Evolutionary conservation across 2,113 vertebrate genomes (phyloP), one percentile per base, ranked within the genome.

Genomic region (Myotis brandtii): DNA sequence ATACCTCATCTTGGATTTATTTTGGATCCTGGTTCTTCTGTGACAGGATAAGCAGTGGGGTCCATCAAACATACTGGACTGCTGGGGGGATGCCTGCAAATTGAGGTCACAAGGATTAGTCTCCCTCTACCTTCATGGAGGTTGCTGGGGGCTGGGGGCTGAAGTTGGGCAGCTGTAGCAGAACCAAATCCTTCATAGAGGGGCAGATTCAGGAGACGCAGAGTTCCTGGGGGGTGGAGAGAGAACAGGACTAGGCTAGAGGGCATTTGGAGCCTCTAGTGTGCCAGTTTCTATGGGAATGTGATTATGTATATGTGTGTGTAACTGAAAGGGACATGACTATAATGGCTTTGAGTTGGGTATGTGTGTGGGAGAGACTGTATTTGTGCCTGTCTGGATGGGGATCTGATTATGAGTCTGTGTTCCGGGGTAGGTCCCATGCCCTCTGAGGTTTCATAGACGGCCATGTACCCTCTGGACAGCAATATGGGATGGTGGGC

Each of bases 121-220:
- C 27, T 87, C 34, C 46, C 27, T 95, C 25, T 9, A 30, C 34
- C 21, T 91, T 95, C 52, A 34, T 50, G 76, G 66, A 80, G 8
- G 54, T 89, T 72, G 6, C 2, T 85, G 48, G 76, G 81, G 67
- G 9, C 9, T 93, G 23, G 30, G 59, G 50, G 13, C 72, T 89
- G 62, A 93, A 88, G 48, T 69, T 86, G 43, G 64, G 46, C 9
- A 90, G 9, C 52, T 17, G 34, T 50, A 90, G 48, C 64, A 90
- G 87, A 90, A 75, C 40, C 21, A 13, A 96, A 32, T 87, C 48
- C 48, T 80, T 90, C 32, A 77, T n/a, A 66, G 48, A 69, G 4
- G 40, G 80, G 20, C 37, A 91, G 56, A 85, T 95, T 97, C 46
- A 94, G 66, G 87, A 95, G 66, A 62, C 43, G n/a, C 4, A 56